Evolutionary conservation across 1,140 invertebrate genomes (phyloP).

Genomic region (Carposina sasakii): DNA sequence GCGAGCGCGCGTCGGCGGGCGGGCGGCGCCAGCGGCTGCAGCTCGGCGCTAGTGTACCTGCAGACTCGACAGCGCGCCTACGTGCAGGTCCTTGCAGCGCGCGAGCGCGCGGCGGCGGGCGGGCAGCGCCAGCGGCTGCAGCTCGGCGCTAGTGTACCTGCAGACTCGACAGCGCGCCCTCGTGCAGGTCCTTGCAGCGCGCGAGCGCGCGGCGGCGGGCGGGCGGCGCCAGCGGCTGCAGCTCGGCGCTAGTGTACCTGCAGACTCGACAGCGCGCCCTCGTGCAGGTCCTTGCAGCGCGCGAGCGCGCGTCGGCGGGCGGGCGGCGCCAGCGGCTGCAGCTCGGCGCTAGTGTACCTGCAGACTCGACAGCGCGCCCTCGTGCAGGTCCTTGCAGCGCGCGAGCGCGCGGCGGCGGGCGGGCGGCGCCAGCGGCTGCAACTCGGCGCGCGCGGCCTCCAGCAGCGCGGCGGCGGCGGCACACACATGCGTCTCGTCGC

Average conservation of each 20-base stretch:
- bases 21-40: slow-evolving; percentile 65
- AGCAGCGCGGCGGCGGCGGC: slow-evolving; percentile 79
- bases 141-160: slow-evolving; percentile 41
- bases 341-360: slow-evolving; percentile 32
- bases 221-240: slow-evolving; percentile 65
- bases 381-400: slow-evolving; percentile 59
- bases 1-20: slow-evolving; percentile 71
- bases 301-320: slow-evolving; percentile 71
- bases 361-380: slow-evolving; percentile 50
- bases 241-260: slow-evolving; percentile 60
- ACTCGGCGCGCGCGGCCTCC: slow-evolving; percentile 73
- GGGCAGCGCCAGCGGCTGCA: slow-evolving; percentile 64
- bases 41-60: slow-evolving; percentile 60
- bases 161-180: slow-evolving; percentile 50
- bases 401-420: slow-evolving; percentile 71
- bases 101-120: slow-evolving; percentile 71
- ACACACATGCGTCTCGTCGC: slow-evolving; percentile 84
- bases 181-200: slow-evolving; percentile 59
- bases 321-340: slow-evolving; percentile 65
- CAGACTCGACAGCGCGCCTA: slow-evolving; percentile 50
- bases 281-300: slow-evolving; percentile 59
- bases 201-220: slow-evolving; percentile 71
- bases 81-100: slow-evolving; percentile 59
- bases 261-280: slow-evolving; percentile 50
- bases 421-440: slow-evolving; percentile 65